Percentiles rank a stretch among this genome's conserved stretches.
phyloP scores from a whole-genome alignment of 2,113 vertebrate species.

The Nothocercus julius region DNA sequence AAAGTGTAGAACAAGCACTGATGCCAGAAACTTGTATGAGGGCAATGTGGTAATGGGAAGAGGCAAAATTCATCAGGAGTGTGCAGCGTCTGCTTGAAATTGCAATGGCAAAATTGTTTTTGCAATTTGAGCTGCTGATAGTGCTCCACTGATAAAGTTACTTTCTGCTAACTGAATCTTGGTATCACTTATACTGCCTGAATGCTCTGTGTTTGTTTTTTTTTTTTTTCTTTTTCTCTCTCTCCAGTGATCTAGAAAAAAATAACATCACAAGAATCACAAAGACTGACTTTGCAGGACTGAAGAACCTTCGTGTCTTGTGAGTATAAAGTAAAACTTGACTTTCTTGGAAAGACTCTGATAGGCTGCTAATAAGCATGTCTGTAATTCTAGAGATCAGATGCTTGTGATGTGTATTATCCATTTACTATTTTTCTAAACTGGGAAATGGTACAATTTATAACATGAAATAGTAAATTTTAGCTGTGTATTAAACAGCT shows the following conservation, averaged over 20 bases:
- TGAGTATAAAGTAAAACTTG: slow-evolving; percentile 77
- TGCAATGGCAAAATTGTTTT: not conserved
- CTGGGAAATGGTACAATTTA: not conserved
- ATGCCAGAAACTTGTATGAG: not conserved
- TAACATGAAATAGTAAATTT: not conserved
- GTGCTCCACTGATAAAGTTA: not conserved
- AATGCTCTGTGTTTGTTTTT: not conserved
- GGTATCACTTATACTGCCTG: not conserved
- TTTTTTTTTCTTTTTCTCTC: slow-evolving; percentile 20
- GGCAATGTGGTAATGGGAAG: accelerated
- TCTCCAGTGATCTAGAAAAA: slow-evolving; percentile 91
- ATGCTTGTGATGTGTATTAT: not conserved
- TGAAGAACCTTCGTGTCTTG: slow-evolving; percentile 97
- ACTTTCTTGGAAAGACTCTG: accelerated
- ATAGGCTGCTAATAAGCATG: not conserved
- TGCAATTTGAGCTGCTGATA: not conserved
- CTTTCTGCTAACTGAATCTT: not conserved
- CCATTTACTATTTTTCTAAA: not conserved
- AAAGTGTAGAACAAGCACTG: not conserved
- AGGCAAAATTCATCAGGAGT: not conserved
- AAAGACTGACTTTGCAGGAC: slow-evolving; percentile 91
- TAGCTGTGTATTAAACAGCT: not conserved
- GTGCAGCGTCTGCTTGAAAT: not conserved
- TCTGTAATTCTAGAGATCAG: not conserved
- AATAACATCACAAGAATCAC: slow-evolving; percentile 97